Evolutionary conservation across 1,140 invertebrate genomes (phyloP), one percentile per base, ranked within the genome.

Genomic region (Metaphire vulgaris): DNA sequence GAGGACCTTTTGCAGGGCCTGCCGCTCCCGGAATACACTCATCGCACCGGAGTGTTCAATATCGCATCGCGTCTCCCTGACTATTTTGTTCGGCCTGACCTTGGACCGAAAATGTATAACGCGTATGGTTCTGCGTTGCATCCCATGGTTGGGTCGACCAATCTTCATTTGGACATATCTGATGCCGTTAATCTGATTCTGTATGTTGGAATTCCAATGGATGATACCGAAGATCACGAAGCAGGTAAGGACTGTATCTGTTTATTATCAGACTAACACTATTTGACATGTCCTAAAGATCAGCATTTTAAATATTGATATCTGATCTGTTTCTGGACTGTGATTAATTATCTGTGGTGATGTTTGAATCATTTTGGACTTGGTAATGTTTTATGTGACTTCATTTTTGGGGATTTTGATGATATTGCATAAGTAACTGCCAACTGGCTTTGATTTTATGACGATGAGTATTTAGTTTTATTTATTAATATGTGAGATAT

Each of bases 171-270:
- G 64, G 97, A 99, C 84, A 94, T 99, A 12, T 97, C 95, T 30
- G 96, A 98, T 87, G 96, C 96, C 31, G 94, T 98, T 0, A 99
- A 99, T 85, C 92, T 98, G 0, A 95, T 99, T 93, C 94, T 98
- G 15, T 94, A 97, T 85, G 96, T 98, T 1, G 93, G 94, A 30
- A 92, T 95, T 78, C 93, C 94, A 0, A 93, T 95, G 82, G 89
- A 89, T 21, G 83, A 84, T 75, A 90, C 88, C 67, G 92, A 94
- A 75, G 89, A 92, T 72, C 84, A 88, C 56, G 81, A 82, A 74
- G 80, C 80, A 77, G 81, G 81, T 73, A 15, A 21, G 69, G 28
- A 30, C 6, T 71, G 2, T 16, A n/a, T n/a, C n/a, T n/a, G n/a
- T n/a, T n/a, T n/a, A n/a, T n/a, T n/a, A n/a, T n/a, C n/a, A n/a